Evolutionary conservation across 1,140 invertebrate species (phyloP).

Genomic region (Leptinotarsa texana): DNA sequence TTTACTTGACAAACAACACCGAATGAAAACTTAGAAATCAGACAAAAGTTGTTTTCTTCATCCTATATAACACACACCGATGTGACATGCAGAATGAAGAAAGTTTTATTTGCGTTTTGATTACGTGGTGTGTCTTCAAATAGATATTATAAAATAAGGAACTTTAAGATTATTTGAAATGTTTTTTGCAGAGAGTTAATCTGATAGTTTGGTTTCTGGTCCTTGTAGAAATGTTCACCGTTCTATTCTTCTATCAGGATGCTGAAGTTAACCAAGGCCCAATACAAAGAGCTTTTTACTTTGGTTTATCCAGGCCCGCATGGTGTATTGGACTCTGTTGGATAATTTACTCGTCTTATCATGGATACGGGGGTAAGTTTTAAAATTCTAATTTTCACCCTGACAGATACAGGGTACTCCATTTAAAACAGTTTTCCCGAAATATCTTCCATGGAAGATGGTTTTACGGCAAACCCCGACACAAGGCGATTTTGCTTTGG

Average conservation of each 20-base stretch:
- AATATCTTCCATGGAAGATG: no score
- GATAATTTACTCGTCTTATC: slow-evolving; percentile 30
- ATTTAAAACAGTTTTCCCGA: no score
- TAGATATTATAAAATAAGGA: no score
- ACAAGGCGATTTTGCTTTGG: no score
- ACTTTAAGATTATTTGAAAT: neutral
- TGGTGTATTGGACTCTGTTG: slow-evolving; percentile 27
- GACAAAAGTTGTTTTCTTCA: no score
- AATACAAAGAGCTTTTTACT: neutral
- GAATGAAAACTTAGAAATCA: no score
- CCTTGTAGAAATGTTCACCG: slow-evolving; percentile 14
- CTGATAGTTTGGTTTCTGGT: slow-evolving; percentile 25
- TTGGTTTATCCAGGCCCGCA: slow-evolving; percentile 12
- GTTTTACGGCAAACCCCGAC: no score
- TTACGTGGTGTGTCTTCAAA: no score
- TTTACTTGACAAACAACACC: no score
- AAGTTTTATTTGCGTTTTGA: no score
- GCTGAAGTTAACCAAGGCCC: slow-evolving; percentile 20
- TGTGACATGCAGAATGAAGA: no score
- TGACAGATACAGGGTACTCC: neutral
- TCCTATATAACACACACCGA: no score
- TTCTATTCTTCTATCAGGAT: slow-evolving; percentile 21
- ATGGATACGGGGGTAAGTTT: slow-evolving; percentile 10
- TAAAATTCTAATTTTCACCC: neutral
- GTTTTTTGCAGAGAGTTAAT: slow-evolving; percentile 24